A percentile compares a stretch with the other conserved stretches of the same genome.
These are phyloP conservation scores for Bombus confusus DNA, from an alignment of 1,140 invertebrate genomes.

Conservation along the genomic window DNA sequence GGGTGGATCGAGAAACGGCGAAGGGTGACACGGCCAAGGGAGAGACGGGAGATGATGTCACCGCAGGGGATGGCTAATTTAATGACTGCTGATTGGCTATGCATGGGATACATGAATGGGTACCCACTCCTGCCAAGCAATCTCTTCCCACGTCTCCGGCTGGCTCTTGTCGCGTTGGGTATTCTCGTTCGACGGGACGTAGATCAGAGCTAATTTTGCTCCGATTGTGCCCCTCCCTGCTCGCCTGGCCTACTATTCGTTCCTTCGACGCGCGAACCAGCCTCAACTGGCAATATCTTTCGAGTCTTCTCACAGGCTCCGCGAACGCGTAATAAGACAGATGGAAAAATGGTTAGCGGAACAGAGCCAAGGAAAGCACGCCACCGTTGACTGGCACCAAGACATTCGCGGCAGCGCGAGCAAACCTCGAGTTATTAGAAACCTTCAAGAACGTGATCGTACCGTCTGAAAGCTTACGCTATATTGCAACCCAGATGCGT, in stretches of 20 bases:
- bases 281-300: neutral
- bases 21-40: constrained; percentile 28
- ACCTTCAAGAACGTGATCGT: too few species aligned
- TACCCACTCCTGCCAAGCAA: constrained; percentile 19
- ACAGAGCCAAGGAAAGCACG: too few species aligned
- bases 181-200: neutral
- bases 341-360: too few species aligned
- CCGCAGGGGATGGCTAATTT: constrained; percentile 72
- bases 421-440: too few species aligned
- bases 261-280: too few species aligned
- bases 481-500: too few species aligned
- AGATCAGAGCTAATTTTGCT: constrained; percentile 31
- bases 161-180: neutral
- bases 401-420: too few species aligned
- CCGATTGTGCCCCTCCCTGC: constrained; percentile 3
- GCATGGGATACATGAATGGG: constrained; percentile 64
- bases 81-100: constrained; percentile 75
- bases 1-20: constrained; percentile 14
- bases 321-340: too few species aligned
- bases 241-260: neutral
- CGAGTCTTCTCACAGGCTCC: neutral
- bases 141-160: constrained; percentile 45
- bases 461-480: too few species aligned
- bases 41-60: constrained; percentile 54
- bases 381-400: too few species aligned